Base-by-base conservation (phyloP, 2,113 vertebrate species). In the Thamnophis sirtalis region DNA sequence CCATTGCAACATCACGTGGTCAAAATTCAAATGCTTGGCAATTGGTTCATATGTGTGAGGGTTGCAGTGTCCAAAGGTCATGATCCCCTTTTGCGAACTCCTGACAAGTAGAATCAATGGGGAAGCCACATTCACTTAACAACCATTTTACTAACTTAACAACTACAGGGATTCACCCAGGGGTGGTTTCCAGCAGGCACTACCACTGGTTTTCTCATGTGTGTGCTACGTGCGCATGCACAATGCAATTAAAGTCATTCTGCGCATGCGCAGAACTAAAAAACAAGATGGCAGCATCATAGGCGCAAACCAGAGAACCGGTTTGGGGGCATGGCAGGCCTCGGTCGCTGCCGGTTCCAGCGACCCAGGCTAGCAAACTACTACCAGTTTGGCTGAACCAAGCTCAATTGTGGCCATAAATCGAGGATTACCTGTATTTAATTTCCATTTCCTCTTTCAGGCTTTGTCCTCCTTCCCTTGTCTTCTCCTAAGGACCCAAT, bases 371-470 rank as follows among this genome's bases (percentile, higher is more conserved):
- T 43, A 3, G 43, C 43, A 43, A 43, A 43, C 43, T 43, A 43
- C 43, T 43, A 43, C 43, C 43, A 43, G 43, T 43, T 43, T 43
- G 43, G 43, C 43, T 43, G 43, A 43, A 43, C 43, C 43, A 43
- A 3, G 1, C 28, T 68, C 60, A 68, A n/a, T n/a, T n/a, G 60
- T 28, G 4, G 11, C 11, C 28, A 5, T 68, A n/a, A 63, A 1
- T 63, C 3, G 9, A 28, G 26, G 60, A 63, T 28, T 68, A 15
- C 63, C 63, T 68, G 28, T 6, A 95, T 53, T 92, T 89, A 91
- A 24, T 92, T 84, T 50, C 91, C 88, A 22, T 58, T 89, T 93
- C 92, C 63, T 91, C 90, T 58, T 51, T 48, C 54, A 92, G 60
- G 24, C 26, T 43, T 58, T 53, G 54, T 89, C 68, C 50, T 84